These are phyloP conservation scores for Thecocarcelia acutangulata DNA, from an alignment of 2,888 invertebrate genomes.

Conservation along the genomic window DNA sequence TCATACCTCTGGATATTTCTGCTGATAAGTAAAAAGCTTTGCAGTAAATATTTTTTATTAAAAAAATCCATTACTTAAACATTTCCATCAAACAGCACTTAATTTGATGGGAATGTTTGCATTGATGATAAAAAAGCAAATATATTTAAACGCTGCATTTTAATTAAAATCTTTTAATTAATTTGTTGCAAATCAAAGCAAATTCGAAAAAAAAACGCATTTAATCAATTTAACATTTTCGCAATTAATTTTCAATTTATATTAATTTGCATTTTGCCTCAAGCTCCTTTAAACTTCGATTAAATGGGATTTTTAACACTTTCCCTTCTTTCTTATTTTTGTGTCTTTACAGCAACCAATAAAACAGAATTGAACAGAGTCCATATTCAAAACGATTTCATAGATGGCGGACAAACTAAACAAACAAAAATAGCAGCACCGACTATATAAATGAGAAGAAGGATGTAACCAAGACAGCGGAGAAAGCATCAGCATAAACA, in stretches of 20 bases:
- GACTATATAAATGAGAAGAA: conserved; percentile 36
- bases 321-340: conserved; percentile 8
- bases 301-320: neutral
- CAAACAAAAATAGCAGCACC: neutral
- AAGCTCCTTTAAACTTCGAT: neutral
- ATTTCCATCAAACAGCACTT: too few species aligned
- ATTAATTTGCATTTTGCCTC: conserved; percentile 1
- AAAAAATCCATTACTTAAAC: too few species aligned
- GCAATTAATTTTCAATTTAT: conserved; percentile 31
- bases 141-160: conserved; percentile 6
- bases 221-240: conserved; percentile 27
- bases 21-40: too few species aligned
- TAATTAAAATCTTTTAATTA: conserved; percentile 35
- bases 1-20: too few species aligned
- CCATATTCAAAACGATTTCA: conserved; percentile 55
- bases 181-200: neutral
- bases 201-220: neutral
- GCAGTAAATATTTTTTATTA: too few species aligned
- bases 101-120: too few species aligned
- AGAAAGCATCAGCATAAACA: conserved; percentile 52
- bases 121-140: neutral
- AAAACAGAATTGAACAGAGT: conserved; percentile 57
- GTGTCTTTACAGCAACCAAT: conserved; percentile 65
- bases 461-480: conserved; percentile 41
- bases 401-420: conserved; percentile 1